phyloP scores from a whole-genome alignment of 2,888 invertebrate genomes.

The Mesoligia furuncula region DNA sequence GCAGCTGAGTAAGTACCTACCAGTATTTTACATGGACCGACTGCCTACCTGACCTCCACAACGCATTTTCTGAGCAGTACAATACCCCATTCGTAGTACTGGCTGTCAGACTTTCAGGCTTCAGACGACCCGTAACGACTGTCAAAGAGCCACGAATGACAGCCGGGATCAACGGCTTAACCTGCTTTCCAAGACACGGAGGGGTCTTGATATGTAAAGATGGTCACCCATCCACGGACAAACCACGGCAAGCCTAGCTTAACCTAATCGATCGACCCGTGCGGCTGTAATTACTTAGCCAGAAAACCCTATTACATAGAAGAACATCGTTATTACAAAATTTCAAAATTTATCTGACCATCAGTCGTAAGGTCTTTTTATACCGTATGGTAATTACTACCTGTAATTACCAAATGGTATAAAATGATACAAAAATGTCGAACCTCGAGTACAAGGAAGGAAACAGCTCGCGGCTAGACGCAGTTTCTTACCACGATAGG shows the following conservation, averaged over 20 bases:
- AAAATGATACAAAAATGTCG: not conserved
- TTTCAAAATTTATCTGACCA: too few species aligned
- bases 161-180: not conserved
- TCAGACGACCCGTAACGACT: not conserved
- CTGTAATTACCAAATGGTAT: not conserved
- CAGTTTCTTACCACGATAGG: constrained; percentile 10
- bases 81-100: not conserved
- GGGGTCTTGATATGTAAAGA: not conserved
- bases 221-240: not conserved
- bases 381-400: too few species aligned
- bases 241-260: not conserved
- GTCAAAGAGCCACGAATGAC: not conserved
- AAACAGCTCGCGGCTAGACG: constrained; percentile 1
- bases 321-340: constrained; percentile 4
- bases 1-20: not conserved
- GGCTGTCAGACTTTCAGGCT: not conserved
- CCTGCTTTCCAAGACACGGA: not conserved
- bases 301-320: not conserved
- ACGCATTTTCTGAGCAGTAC: not conserved
- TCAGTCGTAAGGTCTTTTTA: too few species aligned
- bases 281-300: not conserved
- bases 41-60: not conserved
- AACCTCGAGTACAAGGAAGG: constrained; percentile 13
- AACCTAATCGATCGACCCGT: not conserved
- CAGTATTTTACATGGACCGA: not conserved